Evolutionary conservation across 2,797 vertebrate species (phyloP), one percentile per base, ranked within the genome.

Genomic region (Choloepus didactylus): DNA sequence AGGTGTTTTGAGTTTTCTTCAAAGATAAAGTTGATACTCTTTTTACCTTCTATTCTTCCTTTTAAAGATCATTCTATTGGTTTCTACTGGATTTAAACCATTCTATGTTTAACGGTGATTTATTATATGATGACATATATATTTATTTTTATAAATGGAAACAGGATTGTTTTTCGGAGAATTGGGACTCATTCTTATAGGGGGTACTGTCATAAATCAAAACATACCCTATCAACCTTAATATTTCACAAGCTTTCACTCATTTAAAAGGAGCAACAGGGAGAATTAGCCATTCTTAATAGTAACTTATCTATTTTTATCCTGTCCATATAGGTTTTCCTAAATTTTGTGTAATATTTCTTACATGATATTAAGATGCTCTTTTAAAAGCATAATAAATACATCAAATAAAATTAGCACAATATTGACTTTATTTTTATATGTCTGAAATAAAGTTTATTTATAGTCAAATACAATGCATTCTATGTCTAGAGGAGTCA

Each of bases 371-470:
- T 67, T 29, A 64, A n/a, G 2, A 80, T 21, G 44, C 27, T 83
- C 19, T 75, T 51, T 62, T 9, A 23, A 95, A 89, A 87, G 67
- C 27, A 35, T 51, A 84, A 72, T 64, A 64, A 87, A 67, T 9
- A 64, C 70, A 91, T 44, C 21, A 93, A 94, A 51, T 64, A 66
- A 11, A 49, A 88, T 85, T 49, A 85, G 2, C 41, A 80, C 72
- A 49, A 67, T 67, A 80, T 59, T 79, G 44, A 72, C 62, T 81
- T 54, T 16, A 29, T 23, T 95, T 92, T 87, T 31, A 21, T 80
- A 51, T 59, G 16, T 29, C 81, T 51, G 46, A 89, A 88, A 72
- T 60, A 1, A 70, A 66, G 46, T 94, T 87, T 29, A 76, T 38
- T 72, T 75, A 59, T 46, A 19, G 77, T 86, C 19, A 88, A 56